Conservation (phyloP, 30 jellyfish, hydroid and myxozoan species). For the Hydra vulgaris region DNA sequence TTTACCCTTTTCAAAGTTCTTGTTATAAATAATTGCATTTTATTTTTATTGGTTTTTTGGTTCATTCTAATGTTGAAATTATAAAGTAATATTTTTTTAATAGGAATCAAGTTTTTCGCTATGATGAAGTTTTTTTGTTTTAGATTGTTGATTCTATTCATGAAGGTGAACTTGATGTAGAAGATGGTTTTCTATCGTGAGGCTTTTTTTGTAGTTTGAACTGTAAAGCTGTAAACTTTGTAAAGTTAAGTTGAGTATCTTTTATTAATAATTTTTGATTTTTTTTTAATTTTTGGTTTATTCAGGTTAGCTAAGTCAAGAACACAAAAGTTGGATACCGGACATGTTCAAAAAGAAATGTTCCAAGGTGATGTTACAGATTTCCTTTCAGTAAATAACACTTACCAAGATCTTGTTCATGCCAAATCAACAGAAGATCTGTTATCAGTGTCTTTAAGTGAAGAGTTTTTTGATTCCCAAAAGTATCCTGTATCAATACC, state of each 20-base stretch:
- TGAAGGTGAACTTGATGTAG: not conserved
- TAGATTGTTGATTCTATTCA: not conserved
- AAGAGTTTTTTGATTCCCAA: not conserved
- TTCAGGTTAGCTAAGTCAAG: constrained; percentile 24
- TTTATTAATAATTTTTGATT: too few relatives aligned
- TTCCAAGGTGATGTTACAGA: constrained; percentile 34
- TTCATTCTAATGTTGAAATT: not conserved
- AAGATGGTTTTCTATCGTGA: not conserved
- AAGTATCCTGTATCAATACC: not conserved
- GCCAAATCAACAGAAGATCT: constrained; percentile 36
- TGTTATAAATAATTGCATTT: too few relatives aligned
- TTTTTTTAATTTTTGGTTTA: not conserved
- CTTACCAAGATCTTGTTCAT: constrained; percentile 20
- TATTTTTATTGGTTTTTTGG: not conserved
- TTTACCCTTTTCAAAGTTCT: too few relatives aligned
- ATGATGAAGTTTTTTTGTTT: too few relatives aligned
- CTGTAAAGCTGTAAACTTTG: too few relatives aligned
- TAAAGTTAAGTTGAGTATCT: too few relatives aligned
- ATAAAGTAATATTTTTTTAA: too few relatives aligned
- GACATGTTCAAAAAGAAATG: constrained; percentile 21
- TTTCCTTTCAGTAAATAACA: constrained; percentile 24
- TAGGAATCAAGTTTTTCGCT: too few relatives aligned
- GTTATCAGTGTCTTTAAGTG: not conserved
- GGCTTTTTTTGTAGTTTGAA: not conserved
- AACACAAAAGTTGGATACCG: constrained; percentile 19